These are phyloP conservation scores for Cacoxenus indagator DNA, from an alignment of 2,888 invertebrate genomes.

Conservation along the genomic window DNA sequence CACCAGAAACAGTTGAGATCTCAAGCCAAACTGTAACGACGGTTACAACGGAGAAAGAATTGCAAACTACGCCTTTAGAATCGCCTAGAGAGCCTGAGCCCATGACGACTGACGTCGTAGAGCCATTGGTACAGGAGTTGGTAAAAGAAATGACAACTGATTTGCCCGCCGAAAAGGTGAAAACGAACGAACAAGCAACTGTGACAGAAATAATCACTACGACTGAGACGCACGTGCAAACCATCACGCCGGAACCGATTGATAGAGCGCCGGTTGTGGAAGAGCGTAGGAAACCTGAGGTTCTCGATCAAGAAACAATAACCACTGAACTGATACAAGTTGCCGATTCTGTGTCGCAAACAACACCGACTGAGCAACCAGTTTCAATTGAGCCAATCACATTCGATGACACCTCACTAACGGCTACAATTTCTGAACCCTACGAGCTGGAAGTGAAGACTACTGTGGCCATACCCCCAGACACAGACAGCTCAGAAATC, in stretches of 20 bases:
- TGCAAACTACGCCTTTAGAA: conserved; percentile 66
- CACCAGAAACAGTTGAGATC: conserved; percentile 56
- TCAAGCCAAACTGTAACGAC: conserved; percentile 62
- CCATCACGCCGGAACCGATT: conserved; percentile 50
- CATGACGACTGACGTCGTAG: conserved; percentile 61
- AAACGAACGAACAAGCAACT: conserved; percentile 53
- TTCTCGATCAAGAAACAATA: conserved; percentile 47
- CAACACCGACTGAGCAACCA: conserved; percentile 54
- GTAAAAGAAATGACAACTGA: conserved; percentile 67
- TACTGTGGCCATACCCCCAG: conserved; percentile 74
- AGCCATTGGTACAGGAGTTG: conserved; percentile 68
- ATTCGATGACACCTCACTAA: conserved; percentile 53
- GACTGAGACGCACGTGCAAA: conserved; percentile 54
- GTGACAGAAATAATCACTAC: conserved; percentile 58
- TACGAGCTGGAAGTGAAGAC: conserved; percentile 72
- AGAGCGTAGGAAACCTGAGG: conserved; percentile 29
- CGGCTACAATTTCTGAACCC: conserved; percentile 67
- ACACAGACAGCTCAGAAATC: conserved; percentile 70
- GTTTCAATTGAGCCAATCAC: conserved; percentile 40
- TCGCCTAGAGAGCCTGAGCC: conserved; percentile 47
- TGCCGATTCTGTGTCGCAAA: conserved; percentile 63
- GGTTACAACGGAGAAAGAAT: conserved; percentile 62
- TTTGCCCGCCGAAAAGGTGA: conserved; percentile 46
- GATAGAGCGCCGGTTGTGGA: conserved; percentile 22
- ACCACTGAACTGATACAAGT: conserved; percentile 47